These are phyloP conservation scores for Sarcophaga carnaria DNA, from an alignment of 2,888 invertebrate species.

Conservation along the genomic window DNA sequence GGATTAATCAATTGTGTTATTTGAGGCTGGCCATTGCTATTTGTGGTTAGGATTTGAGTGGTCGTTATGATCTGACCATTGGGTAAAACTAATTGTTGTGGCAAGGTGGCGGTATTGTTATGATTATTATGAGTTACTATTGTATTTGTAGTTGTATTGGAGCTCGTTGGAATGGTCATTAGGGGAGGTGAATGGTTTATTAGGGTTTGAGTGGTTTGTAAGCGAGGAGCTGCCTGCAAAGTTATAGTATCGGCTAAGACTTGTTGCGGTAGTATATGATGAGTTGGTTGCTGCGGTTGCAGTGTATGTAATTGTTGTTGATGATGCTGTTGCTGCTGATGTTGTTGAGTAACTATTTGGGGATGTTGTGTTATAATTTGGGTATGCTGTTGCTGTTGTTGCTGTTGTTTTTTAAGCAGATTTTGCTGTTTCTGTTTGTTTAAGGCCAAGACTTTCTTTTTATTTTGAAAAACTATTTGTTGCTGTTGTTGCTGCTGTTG, in stretches of 20 bases:
- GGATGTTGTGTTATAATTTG: constrained; percentile 52
- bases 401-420: constrained; percentile 61
- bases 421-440: constrained; percentile 67
- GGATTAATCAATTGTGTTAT: constrained; percentile 79
- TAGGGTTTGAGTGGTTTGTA: constrained; percentile 51
- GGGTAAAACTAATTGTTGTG: constrained; percentile 80
- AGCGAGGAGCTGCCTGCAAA: constrained; percentile 57
- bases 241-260: constrained; percentile 61
- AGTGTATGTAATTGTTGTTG: constrained; percentile 54
- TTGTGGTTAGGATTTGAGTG: constrained; percentile 78
- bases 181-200: constrained; percentile 53
- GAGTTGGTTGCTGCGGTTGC: constrained; percentile 55
- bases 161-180: constrained; percentile 49
- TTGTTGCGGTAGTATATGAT: constrained; percentile 59
- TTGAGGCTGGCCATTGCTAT: constrained; percentile 76
- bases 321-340: constrained; percentile 57
- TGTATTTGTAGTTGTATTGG: constrained; percentile 61
- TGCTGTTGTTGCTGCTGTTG: constrained; percentile 68
- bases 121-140: constrained; percentile 68
- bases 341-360: constrained; percentile 55
- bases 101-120: constrained; percentile 72
- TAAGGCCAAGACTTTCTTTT: constrained; percentile 42
- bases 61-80: constrained; percentile 81
- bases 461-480: constrained; percentile 55
- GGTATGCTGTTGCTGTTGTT: constrained; percentile 69